A percentile compares a stretch with the other conserved stretches of the same genome.
phyloP scores from a whole-genome alignment of 2,888 invertebrate species.

The Drosophila kambysellisi region DNA sequence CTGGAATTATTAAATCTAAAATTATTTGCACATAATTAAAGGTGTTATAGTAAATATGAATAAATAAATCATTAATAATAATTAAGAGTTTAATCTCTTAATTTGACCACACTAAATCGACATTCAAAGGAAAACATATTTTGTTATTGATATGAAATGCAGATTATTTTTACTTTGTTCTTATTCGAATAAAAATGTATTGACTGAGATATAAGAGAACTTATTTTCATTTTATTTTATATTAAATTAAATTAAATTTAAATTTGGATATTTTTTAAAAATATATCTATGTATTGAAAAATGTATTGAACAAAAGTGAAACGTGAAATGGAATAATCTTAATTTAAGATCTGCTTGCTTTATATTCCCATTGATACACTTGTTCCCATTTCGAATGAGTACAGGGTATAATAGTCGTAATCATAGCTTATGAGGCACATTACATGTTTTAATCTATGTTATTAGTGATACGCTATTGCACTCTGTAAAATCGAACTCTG shows the following conservation, averaged over 20 bases:
- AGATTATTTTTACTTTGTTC: too few species aligned
- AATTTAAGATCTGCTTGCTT: neutral
- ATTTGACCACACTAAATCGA: neutral
- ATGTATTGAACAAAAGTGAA: too few species aligned
- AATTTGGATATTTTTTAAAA: too few species aligned
- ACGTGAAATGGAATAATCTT: neutral
- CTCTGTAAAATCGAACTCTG: neutral
- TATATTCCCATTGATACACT: too few species aligned
- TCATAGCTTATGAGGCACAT: neutral
- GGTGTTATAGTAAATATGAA: neutral
- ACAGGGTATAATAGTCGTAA: neutral
- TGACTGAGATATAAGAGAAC: too few species aligned
- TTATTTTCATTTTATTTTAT: too few species aligned
- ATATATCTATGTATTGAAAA: too few species aligned
- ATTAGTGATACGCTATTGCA: slow-evolving; percentile 2
- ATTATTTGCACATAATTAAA: neutral
- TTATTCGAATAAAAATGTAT: too few species aligned
- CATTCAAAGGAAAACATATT: too few species aligned
- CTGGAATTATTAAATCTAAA: neutral
- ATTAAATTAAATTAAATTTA: too few species aligned
- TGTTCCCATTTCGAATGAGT: neutral
- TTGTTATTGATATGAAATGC: too few species aligned
- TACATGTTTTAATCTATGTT: neutral
- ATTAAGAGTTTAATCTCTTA: neutral
- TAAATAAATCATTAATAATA: neutral